A percentile compares a stretch with the other conserved stretches of the same genome.
These are phyloP conservation scores for Gasterosteus aculeatus DNA, from an alignment of 2,113 vertebrate genomes.

Conservation along the genomic window DNA sequence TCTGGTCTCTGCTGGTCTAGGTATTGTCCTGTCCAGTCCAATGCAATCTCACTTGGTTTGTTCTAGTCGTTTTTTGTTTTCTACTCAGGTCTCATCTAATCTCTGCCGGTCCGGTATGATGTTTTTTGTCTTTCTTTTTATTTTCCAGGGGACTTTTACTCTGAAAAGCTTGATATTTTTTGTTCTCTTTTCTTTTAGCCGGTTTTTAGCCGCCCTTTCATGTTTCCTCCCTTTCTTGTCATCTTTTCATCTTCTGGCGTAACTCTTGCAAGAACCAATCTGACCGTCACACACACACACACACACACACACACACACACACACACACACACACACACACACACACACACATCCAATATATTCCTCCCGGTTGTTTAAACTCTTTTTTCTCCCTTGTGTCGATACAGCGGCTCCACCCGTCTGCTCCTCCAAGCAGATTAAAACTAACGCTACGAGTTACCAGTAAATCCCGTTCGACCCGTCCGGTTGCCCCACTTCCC, in stretches of 20 bases:
- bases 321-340: slow-evolving; percentile 32
- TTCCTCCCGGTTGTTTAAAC: slow-evolving; percentile 40
- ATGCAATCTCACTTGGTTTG: no score
- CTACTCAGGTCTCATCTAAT: neutral
- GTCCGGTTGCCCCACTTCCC: slow-evolving; percentile 54
- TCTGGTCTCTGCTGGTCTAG: neutral
- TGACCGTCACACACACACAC: slow-evolving; percentile 27
- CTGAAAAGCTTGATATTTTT: slow-evolving; percentile 17
- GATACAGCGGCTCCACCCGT: slow-evolving; percentile 28
- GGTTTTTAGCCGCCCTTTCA: slow-evolving; percentile 64
- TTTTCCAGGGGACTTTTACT: slow-evolving; percentile 28
- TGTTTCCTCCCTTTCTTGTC: slow-evolving; percentile 58
- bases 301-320: slow-evolving; percentile 30
- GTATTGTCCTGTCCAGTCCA: no score
- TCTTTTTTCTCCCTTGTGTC: neutral
- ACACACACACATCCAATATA: slow-evolving; percentile 36
- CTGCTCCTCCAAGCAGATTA: slow-evolving; percentile 51
- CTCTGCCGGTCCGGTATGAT: neutral
- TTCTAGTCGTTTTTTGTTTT: no score
- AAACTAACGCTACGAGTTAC: slow-evolving; percentile 49
- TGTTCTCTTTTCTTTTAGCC: slow-evolving; percentile 27
- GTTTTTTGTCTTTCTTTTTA: neutral
- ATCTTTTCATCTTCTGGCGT: slow-evolving; percentile 64
- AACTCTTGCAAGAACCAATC: slow-evolving; percentile 67
- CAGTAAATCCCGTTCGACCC: slow-evolving; percentile 51